Conservation (phyloP, 2,888 invertebrate species). For the Iphiclides podalirius region DNA sequence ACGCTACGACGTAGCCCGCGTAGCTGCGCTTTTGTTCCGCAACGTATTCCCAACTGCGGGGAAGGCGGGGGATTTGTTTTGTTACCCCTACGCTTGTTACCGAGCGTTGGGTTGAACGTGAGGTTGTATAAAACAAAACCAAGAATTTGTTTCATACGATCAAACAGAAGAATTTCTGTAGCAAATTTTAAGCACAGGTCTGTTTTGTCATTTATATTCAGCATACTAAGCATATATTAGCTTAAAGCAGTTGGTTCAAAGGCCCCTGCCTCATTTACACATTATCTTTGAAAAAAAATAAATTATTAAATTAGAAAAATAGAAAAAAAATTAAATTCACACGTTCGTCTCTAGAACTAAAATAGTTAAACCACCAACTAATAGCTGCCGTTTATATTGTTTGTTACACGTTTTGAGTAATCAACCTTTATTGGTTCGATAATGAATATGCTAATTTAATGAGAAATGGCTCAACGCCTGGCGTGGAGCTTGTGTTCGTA, state of each 20-base stretch:
- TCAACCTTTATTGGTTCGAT: neutral
- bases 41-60: constrained; percentile 3
- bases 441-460: neutral
- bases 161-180: neutral
- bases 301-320: no score
- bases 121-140: constrained; percentile 13
- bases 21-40: constrained; percentile 18
- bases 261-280: no score
- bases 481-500: no score
- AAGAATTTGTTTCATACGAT: constrained; percentile 5
- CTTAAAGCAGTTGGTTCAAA: no score
- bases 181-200: neutral
- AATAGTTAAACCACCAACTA: no score
- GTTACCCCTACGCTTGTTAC: constrained; percentile 11
- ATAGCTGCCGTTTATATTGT: no score
- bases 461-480: no score
- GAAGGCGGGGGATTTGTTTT: constrained; percentile 3
- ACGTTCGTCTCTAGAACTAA: no score
- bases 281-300: no score
- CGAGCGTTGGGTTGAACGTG: constrained; percentile 9
- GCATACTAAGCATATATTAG: no score
- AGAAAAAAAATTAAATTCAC: no score
- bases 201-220: neutral
- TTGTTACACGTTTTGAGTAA: no score
- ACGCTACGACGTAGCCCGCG: constrained; percentile 8